These are phyloP conservation scores for Argyrosomus regius DNA, from an alignment of 2,797 vertebrate species.

Conservation along the genomic window DNA sequence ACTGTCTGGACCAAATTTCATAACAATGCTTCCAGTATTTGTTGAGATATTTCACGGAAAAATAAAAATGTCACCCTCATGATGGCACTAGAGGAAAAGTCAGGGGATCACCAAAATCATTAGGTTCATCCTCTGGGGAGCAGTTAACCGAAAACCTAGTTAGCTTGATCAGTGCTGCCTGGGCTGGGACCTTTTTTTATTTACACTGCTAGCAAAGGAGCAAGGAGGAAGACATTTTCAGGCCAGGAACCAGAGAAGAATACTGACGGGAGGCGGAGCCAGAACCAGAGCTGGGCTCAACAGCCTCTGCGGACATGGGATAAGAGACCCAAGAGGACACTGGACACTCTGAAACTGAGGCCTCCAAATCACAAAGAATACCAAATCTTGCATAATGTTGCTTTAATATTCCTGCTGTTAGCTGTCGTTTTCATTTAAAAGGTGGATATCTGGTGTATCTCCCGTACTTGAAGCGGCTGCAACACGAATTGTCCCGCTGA, in stretches of 20 bases:
- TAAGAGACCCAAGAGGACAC: no score
- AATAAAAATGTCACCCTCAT: no score
- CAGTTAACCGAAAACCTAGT: background rate
- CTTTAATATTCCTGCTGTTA: background rate
- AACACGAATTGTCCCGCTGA: background rate
- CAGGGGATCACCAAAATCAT: background rate
- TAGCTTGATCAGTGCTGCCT: no score
- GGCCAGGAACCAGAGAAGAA: no score
- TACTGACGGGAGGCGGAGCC: no score
- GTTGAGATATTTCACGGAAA: background rate
- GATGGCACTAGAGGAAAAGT: background rate
- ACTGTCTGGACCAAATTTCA: background rate
- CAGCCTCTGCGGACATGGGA: no score
- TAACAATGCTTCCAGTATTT: background rate
- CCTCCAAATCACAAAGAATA: no score
- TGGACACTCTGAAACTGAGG: no score
- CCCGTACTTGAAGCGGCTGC: background rate
- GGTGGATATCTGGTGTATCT: background rate
- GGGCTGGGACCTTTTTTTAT: no score
- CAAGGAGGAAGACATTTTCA: no score
- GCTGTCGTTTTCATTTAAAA: conserved; percentile 3
- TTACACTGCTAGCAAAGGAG: no score
- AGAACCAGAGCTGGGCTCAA: no score
- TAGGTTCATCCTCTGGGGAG: background rate
- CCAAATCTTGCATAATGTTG: background rate